Evolutionary conservation across 2,113 vertebrate genomes (phyloP).

Genomic region (Caretta caretta): DNA sequence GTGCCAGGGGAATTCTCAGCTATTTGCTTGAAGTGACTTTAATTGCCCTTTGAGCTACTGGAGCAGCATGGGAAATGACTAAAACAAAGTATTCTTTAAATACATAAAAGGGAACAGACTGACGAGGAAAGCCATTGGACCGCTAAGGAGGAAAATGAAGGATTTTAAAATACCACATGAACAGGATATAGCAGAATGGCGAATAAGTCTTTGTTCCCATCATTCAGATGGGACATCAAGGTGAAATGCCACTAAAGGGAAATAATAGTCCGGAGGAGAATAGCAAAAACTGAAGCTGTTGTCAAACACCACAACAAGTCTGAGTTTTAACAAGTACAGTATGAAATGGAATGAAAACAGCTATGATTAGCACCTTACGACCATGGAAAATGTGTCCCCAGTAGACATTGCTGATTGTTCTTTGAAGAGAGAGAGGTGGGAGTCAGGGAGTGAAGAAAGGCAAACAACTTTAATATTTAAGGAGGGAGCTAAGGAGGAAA

Average conservation of each 20-base stretch:
- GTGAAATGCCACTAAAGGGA: background rate
- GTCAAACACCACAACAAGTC: background rate
- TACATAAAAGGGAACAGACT: background rate
- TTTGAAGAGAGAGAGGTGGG: background rate
- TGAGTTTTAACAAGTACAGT: background rate
- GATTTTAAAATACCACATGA: background rate
- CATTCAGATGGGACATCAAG: background rate
- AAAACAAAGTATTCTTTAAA: background rate
- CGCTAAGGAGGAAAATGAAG: background rate
- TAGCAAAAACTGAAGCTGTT: background rate
- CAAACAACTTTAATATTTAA: background rate
- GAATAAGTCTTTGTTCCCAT: background rate
- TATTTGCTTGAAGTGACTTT: background rate
- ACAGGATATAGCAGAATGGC: background rate
- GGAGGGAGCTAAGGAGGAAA: background rate
- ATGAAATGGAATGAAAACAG: background rate
- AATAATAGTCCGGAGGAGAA: background rate
- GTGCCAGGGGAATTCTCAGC: background rate
- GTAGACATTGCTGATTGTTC: background rate
- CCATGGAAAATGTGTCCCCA: background rate
- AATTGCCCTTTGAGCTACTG: background rate
- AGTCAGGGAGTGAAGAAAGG: background rate
- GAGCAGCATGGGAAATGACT: background rate
- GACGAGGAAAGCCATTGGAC: background rate
- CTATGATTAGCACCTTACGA: background rate